A percentile compares a stretch with the other conserved stretches of the same genome.
These are phyloP conservation scores for Spodoptera litura DNA, from an alignment of 1,140 invertebrate genomes.

Conservation along the genomic window DNA sequence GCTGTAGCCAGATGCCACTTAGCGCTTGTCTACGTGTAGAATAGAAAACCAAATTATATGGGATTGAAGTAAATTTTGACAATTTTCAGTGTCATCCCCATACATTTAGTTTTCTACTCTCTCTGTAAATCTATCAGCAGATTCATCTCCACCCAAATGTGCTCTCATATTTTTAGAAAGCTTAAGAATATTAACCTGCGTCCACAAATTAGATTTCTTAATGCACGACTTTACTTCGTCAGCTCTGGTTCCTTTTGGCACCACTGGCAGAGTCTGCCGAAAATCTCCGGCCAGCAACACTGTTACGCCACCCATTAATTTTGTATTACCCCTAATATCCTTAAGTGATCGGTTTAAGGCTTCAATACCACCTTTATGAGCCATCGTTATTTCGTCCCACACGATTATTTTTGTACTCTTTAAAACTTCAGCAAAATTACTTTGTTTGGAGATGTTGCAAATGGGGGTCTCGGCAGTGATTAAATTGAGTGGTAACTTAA, in stretches of 20 bases:
- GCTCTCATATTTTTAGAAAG: slow-evolving; percentile 71
- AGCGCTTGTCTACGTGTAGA: no score
- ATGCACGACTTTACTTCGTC: slow-evolving; percentile 76
- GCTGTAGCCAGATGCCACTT: no score
- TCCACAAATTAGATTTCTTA: slow-evolving; percentile 68
- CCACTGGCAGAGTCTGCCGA: slow-evolving; percentile 80
- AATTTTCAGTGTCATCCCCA: no score
- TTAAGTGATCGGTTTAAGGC: slow-evolving; percentile 48
- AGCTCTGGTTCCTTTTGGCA: slow-evolving; percentile 71
- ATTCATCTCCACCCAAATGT: slow-evolving; percentile 22
- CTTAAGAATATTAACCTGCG: background rate
- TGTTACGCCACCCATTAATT: slow-evolving; percentile 65
- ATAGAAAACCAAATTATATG: no score
- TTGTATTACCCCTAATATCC: slow-evolving; percentile 58
- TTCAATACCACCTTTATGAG: slow-evolving; percentile 59
- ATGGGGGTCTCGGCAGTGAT: slow-evolving; percentile 54
- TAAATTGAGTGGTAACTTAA: background rate
- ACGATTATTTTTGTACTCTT: slow-evolving; percentile 61
- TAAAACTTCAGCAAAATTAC: slow-evolving; percentile 42
- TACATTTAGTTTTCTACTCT: no score
- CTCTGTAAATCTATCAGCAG: slow-evolving; percentile 24
- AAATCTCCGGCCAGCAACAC: slow-evolving; percentile 78
- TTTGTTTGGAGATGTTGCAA: slow-evolving; percentile 47
- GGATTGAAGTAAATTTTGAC: no score
- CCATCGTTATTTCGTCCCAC: slow-evolving; percentile 71